Evolutionary conservation across 2,797 vertebrate species (phyloP), one percentile per base, ranked within the genome.

Genomic region (Setipinna tenuifilis): DNA sequence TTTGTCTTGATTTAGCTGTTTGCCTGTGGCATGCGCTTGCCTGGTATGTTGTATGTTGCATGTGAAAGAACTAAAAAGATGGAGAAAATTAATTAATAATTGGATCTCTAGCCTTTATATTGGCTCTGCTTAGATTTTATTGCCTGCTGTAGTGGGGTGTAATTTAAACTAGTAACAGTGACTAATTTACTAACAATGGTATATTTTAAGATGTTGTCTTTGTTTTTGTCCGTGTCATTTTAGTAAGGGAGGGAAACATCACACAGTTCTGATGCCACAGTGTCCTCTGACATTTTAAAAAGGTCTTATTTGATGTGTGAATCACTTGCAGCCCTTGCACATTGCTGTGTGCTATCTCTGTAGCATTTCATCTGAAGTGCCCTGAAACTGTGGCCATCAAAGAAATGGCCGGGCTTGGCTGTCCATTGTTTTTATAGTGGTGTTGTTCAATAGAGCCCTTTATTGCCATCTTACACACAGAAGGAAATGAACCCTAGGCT

Each of bases 401-500:
- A 78, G 71, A 78, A 44, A 78, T 78, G 35, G 71, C 71, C 17
- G 17, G 5, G 31, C 71, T 17, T 21, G 71, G 71, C 71, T n/a
- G 71, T 78, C 71, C 71, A 78, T 78, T 78, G 71, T 78, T 78
- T 78, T 78, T 78, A 78, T 78, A 78, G 71, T 16, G 31, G 71
- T 78, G 71, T 78, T 78, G 71, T 78, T 78, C 71, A 78, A 78
- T 78, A 78, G 71, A 78, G 71, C 71, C 71, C 71, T 78, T 78
- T 78, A 78, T 44, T 78, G 71, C 71, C 19, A 35, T 78, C 71
- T 44, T 78, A 78, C 71, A 78, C 17, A 41, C 17, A 31, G 71
- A 78, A 21, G 71, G 31, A 41, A 78, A 78, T 78, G 17, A 78
- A 78, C 71, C 71, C 35, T 31, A 17, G 71, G 71, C 71, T 31